Base-by-base conservation (phyloP, 64 coral and sea anemone genomes). In the Orbicella faveolata region DNA sequence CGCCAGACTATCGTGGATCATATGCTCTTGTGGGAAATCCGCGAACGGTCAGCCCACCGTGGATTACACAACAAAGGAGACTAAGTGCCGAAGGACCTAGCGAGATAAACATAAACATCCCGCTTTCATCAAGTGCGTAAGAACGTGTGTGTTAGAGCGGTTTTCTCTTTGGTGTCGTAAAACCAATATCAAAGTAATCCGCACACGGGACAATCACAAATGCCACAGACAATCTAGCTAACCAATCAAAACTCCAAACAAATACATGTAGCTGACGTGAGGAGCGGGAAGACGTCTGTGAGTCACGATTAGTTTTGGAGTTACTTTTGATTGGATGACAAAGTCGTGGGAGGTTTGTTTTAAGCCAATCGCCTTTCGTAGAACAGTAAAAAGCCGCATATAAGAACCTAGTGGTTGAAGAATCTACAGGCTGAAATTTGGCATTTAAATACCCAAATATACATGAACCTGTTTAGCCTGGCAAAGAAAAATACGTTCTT, bases 61-160 rank as follows among this genome's bases (percentile, higher is more conserved):
- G 89, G 89, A 59, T 90, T 36, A 59, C 65, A 20, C 68, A 83
- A 33, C 67, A 55, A 51, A 25, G 36, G 77, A n/a, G 55, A 8
- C 2, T 1, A 19, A 41, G 48, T 82, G 70, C 21, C 34, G 53
- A 90, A 83, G 89, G 89, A 82, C 89, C 89, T 0, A 90, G 89
- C 23, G 81, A 84, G 81, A 68, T 84, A 10, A 44, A 21, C 21
- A 84, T 68, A 68, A 84, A 21, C 63, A 66, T 84, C 11, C 81
- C 81, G 5, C 81, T 68, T 9, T 44, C 67, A 70, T 59, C 55
- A 59, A 59, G 55, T 59, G 15, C 55, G 55, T 59, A 14, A 59
- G 10, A 16, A 59, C 55, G 1, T 16, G 15, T 16, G 15, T 67
- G 1, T 67, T 67, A 17, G 64, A 67, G 15, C 16, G 20, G 18